phyloP scores from a whole-genome alignment of 2,888 invertebrate genomes.

The Aproaerema taeniolella region DNA sequence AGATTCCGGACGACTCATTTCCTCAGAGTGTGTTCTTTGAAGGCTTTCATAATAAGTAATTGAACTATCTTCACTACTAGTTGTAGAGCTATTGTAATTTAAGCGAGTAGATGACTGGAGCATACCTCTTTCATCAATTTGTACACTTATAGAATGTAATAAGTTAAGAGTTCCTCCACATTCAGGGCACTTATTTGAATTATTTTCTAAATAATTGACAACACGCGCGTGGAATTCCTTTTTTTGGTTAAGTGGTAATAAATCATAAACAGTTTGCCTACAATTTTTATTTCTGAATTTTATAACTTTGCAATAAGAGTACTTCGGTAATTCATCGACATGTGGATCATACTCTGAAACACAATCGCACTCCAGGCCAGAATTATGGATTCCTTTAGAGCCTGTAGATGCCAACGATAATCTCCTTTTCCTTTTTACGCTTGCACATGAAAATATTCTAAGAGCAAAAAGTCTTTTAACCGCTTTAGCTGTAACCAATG shows the following conservation, averaged over 20 bases:
- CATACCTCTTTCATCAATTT: too few relatives aligned
- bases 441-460: conserved; percentile 74
- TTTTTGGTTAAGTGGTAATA: conserved; percentile 72
- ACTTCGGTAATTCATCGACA: conserved; percentile 57
- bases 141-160: not conserved
- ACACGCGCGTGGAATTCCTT: conserved; percentile 74
- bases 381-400: conserved; percentile 18
- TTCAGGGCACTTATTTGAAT: conserved; percentile 65
- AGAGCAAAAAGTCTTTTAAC: conserved; percentile 75
- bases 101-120: too few relatives aligned
- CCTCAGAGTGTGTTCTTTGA: too few relatives aligned
- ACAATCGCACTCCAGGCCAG: conserved; percentile 50
- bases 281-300: conserved; percentile 73
- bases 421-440: conserved; percentile 30
- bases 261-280: conserved; percentile 70
- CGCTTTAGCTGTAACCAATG: conserved; percentile 64
- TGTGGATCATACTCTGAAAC: conserved; percentile 53
- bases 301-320: conserved; percentile 77
- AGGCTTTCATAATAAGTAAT: too few relatives aligned
- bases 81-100: too few relatives aligned
- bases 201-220: conserved; percentile 65
- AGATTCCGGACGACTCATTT: too few relatives aligned
- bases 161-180: conserved; percentile 53
- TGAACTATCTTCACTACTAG: too few relatives aligned
- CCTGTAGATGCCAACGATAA: conserved; percentile 25